These are phyloP conservation scores for Chrysolina oricalcia DNA, from an alignment of 2,888 invertebrate species.

Conservation along the genomic window DNA sequence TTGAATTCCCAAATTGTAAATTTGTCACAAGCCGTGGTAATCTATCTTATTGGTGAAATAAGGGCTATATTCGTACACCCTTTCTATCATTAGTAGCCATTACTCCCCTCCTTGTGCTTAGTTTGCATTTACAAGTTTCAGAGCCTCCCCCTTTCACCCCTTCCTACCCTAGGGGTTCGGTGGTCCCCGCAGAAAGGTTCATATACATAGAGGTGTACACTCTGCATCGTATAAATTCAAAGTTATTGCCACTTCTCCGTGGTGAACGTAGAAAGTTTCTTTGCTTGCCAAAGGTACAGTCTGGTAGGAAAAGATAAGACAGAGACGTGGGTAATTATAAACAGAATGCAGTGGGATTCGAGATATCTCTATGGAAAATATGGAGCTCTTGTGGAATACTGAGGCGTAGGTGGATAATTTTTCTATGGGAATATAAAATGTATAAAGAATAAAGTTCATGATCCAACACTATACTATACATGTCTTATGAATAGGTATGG, in stretches of 20 bases:
- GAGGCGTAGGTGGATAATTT: too few species aligned
- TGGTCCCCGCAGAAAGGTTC: constrained; percentile 69
- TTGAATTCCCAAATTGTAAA: constrained; percentile 68
- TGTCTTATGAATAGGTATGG: too few species aligned
- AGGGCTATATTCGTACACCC: constrained; percentile 69
- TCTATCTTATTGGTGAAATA: constrained; percentile 70
- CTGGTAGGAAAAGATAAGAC: constrained; percentile 58
- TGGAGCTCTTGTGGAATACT: neutral
- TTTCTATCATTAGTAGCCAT: constrained; percentile 71
- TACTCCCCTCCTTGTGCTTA: constrained; percentile 71
- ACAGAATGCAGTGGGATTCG: neutral
- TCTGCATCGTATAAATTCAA: constrained; percentile 60
- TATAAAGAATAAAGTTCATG: too few species aligned
- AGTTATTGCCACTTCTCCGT: constrained; percentile 51
- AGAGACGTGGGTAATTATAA: constrained; percentile 53
- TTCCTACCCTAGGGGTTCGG: constrained; percentile 61
- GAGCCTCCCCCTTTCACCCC: constrained; percentile 49
- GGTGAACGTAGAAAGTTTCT: constrained; percentile 54
- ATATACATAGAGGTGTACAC: constrained; percentile 73
- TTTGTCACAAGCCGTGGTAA: constrained; percentile 69
- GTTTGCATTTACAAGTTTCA: constrained; percentile 72
- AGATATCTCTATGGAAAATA: neutral
- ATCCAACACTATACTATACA: too few species aligned
- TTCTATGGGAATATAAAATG: too few species aligned
- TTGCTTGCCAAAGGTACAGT: constrained; percentile 51